Conservation (phyloP, 2,888 invertebrate genomes). For the Cephus nigrinus region DNA sequence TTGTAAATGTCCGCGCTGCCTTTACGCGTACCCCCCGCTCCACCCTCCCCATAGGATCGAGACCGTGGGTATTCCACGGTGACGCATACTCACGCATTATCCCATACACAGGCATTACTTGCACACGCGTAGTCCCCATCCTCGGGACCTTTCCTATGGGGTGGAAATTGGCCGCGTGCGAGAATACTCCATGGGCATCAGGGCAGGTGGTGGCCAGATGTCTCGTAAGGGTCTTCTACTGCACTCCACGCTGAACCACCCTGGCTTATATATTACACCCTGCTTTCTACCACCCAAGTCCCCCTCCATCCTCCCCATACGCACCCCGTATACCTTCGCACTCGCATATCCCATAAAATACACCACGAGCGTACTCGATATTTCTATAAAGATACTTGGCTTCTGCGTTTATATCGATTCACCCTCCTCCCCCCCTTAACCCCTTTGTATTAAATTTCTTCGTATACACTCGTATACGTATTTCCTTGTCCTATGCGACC, state of each 20-base stretch:
- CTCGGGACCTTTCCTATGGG: constrained; percentile 35
- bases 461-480: not conserved
- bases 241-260: not conserved
- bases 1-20: not conserved
- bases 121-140: not conserved
- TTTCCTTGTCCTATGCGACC: not conserved
- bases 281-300: not conserved
- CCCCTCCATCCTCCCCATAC: not conserved
- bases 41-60: not conserved
- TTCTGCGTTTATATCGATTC: not conserved
- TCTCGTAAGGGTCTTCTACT: constrained; percentile 33
- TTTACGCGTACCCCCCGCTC: not conserved
- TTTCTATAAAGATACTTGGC: not conserved
- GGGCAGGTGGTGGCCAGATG: constrained; percentile 66
- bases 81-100: not conserved
- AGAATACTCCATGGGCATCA: constrained; percentile 51
- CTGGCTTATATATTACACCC: not conserved
- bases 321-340: not conserved
- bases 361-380: not conserved
- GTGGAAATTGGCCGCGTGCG: constrained; percentile 44
- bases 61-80: constrained; percentile 3
- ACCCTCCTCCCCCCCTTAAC: not conserved
- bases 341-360: not conserved
- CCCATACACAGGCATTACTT: not conserved
- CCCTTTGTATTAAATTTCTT: not conserved